Evolutionary conservation across 2,888 invertebrate genomes (phyloP).

Genomic region (Hypolimnas misippus): DNA sequence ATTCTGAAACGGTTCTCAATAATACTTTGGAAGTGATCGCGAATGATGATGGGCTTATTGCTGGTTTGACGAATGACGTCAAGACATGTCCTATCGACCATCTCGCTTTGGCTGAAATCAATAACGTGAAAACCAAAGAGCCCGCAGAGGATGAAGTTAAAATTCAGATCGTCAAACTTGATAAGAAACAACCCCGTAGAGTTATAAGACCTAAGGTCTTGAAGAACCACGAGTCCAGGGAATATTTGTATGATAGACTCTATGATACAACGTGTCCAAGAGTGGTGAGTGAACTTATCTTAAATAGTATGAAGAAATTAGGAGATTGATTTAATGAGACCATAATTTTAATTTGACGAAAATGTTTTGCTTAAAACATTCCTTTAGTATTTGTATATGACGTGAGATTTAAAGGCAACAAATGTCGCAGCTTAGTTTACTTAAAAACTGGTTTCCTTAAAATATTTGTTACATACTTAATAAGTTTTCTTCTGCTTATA

Average conservation of each 20-base stretch:
- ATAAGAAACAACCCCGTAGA: slow-evolving; percentile 57
- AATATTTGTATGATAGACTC: slow-evolving; percentile 72
- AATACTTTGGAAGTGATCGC: slow-evolving; percentile 47
- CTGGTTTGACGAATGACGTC: slow-evolving; percentile 45
- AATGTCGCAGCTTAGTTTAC: slow-evolving; percentile 20
- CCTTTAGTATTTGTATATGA: background rate
- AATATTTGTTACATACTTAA: background rate
- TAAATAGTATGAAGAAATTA: background rate
- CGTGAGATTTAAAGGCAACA: background rate
- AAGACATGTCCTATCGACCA: slow-evolving; percentile 62
- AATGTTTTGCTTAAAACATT: too few relatives aligned
- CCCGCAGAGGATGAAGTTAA: slow-evolving; percentile 30
- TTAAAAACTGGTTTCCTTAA: slow-evolving; percentile 18
- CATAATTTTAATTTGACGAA: background rate
- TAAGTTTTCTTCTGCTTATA: background rate
- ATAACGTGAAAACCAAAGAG: slow-evolving; percentile 17
- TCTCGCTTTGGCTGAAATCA: slow-evolving; percentile 38
- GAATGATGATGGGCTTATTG: slow-evolving; percentile 48
- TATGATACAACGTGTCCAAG: slow-evolving; percentile 69
- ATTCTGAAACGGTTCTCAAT: slow-evolving; percentile 58
- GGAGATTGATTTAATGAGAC: too few relatives aligned
- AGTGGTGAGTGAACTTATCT: slow-evolving; percentile 57
- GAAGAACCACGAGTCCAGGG: slow-evolving; percentile 67
- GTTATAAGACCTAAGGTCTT: slow-evolving; percentile 70
- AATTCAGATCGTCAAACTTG: slow-evolving; percentile 46